Evolutionary conservation across 1,140 invertebrate genomes (phyloP).

Genomic region (Dendroctonus valens): DNA sequence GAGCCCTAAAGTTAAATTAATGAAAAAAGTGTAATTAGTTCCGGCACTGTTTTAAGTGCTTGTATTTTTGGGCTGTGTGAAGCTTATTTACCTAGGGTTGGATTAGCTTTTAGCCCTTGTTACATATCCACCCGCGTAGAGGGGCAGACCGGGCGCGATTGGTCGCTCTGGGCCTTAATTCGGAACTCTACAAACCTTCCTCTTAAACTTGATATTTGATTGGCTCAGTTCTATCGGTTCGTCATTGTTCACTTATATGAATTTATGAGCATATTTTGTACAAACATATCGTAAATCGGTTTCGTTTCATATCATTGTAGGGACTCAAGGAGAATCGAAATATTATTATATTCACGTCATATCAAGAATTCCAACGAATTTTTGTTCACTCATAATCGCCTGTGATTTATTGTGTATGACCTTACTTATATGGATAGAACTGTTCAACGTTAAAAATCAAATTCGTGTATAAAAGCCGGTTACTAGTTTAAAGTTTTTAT

Average conservation of each 20-base stretch:
- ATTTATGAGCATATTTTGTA: conserved; percentile 11
- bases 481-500: too few species aligned
- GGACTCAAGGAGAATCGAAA: conserved; percentile 19
- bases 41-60: conserved; percentile 54
- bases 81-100: conserved; percentile 51
- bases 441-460: too few species aligned
- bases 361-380: conserved; percentile 19
- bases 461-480: too few species aligned
- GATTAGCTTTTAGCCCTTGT: conserved; percentile 53
- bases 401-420: too few species aligned
- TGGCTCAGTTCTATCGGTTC: too few species aligned
- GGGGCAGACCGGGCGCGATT: conserved; percentile 42
- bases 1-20: background rate
- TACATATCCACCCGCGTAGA: conserved; percentile 52
- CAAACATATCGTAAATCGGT: background rate
- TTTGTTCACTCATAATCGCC: too few species aligned
- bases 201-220: background rate
- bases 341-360: conserved; percentile 7
- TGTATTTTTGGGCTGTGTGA: conserved; percentile 54
- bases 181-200: conserved; percentile 5
- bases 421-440: too few species aligned
- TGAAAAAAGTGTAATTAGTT: conserved; percentile 48
- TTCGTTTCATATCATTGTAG: conserved; percentile 26
- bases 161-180: conserved; percentile 30
- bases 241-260: background rate